Percentiles rank a stretch among this genome's conserved stretches.
phyloP scores from a whole-genome alignment of 2,888 invertebrate genomes.

The Cremastinae sp. region DNA sequence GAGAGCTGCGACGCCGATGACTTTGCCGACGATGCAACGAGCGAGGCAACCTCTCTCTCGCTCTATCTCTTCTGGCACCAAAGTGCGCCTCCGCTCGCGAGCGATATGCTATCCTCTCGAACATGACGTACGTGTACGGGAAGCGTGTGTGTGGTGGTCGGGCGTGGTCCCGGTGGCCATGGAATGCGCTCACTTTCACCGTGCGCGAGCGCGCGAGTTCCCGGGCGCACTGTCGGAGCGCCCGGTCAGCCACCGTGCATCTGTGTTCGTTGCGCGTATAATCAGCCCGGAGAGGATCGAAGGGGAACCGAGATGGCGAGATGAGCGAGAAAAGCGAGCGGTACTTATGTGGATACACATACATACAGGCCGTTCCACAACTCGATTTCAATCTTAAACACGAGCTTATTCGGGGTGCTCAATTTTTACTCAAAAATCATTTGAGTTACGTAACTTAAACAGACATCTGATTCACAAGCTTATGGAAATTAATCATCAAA shows the following conservation, averaged over 20 bases:
- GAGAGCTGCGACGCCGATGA: conserved; percentile 53
- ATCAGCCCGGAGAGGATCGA: conserved; percentile 50
- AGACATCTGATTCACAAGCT: no score
- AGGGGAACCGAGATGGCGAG: conserved; percentile 54
- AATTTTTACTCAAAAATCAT: no score
- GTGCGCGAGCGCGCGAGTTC: conserved; percentile 73
- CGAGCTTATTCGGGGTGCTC: no score
- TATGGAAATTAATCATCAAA: no score
- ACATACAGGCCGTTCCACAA: no score
- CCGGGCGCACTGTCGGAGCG: conserved; percentile 63
- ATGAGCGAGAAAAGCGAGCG: conserved; percentile 59
- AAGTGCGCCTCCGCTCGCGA: conserved; percentile 33
- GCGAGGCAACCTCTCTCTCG: conserved; percentile 40
- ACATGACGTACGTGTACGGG: conserved; percentile 26
- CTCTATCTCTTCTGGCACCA: conserved; percentile 25
- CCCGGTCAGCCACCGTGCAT: conserved; percentile 44
- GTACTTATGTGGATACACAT: conserved; percentile 46
- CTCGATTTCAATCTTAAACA: no score
- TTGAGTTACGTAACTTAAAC: no score
- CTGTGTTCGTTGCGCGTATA: conserved; percentile 6
- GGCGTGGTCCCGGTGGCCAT: conserved; percentile 80
- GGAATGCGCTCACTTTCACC: conserved; percentile 81
- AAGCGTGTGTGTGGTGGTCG: conserved; percentile 75
- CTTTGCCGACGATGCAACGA: conserved; percentile 57
- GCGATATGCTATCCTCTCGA: conserved; percentile 47